phyloP scores from a whole-genome alignment of 2,797 vertebrate genomes.

The Melanotaenia trifasciata region DNA sequence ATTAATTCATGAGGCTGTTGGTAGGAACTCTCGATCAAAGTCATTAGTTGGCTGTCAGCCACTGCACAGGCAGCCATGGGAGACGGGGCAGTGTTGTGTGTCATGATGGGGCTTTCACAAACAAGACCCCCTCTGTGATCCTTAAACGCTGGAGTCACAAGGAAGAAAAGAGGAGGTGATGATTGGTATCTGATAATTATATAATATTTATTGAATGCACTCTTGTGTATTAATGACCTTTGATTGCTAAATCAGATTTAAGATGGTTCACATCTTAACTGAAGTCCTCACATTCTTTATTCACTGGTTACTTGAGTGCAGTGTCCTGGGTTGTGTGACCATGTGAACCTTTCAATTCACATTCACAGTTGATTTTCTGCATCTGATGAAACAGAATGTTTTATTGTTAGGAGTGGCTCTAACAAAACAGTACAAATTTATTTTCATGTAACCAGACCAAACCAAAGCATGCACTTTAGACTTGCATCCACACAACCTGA shows the following conservation, averaged over 20 bases:
- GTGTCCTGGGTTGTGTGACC: neutral
- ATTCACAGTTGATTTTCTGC: neutral
- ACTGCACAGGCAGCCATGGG: constrained; percentile 29
- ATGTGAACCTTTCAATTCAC: too few species aligned
- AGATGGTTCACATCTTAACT: constrained; percentile 3
- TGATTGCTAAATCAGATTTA: constrained; percentile 36
- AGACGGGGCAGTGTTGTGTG: constrained; percentile 38
- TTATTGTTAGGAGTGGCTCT: neutral
- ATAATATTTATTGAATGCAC: constrained; percentile 25
- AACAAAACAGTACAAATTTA: neutral
- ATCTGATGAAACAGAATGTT: neutral
- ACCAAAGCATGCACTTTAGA: too few species aligned
- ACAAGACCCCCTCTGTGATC: constrained; percentile 47
- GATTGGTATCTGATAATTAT: constrained; percentile 1
- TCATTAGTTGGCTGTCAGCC: constrained; percentile 67
- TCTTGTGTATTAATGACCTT: constrained; percentile 13
- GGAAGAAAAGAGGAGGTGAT: constrained; percentile 17
- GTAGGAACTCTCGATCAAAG: constrained; percentile 43
- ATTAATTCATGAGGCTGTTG: constrained; percentile 70
- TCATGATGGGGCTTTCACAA: constrained; percentile 44
- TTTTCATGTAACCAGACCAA: neutral
- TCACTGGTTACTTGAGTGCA: neutral
- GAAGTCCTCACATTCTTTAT: neutral
- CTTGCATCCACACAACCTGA: too few species aligned
- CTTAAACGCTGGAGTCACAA: constrained; percentile 39